Conservation (phyloP, 2,797 vertebrate species). For the Ataeniobius toweri region DNA sequence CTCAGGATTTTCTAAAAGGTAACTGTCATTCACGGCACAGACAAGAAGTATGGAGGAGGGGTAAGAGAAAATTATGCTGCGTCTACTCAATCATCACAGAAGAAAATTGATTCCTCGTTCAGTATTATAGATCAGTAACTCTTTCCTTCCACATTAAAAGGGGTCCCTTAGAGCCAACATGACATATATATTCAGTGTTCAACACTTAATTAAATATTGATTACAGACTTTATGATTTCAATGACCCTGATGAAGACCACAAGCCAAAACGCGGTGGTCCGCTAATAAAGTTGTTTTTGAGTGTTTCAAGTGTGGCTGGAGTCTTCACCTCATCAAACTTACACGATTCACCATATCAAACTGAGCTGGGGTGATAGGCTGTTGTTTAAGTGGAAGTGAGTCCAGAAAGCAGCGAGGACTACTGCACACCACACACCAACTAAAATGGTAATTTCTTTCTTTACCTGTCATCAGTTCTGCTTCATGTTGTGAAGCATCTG, state of each 20-base stretch:
- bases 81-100: constrained; percentile 12
- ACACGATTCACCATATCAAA: constrained; percentile 79
- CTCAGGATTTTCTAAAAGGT: constrained; percentile 29
- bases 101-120: constrained; percentile 53
- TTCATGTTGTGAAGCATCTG: constrained; percentile 50
- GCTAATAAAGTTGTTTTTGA: no score
- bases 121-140: constrained; percentile 55
- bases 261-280: no score
- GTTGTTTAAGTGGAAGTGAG: constrained; percentile 80
- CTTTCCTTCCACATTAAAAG: constrained; percentile 61
- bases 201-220: constrained; percentile 83
- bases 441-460: constrained; percentile 79
- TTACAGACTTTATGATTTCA: constrained; percentile 63
- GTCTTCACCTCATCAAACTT: neutral
- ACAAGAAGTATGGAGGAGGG: constrained; percentile 5
- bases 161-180: constrained; percentile 71
- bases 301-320: no score
- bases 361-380: constrained; percentile 65
- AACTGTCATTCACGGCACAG: constrained; percentile 38
- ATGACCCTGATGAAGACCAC: no score
- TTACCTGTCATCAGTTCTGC: constrained; percentile 70
- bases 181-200: constrained; percentile 73
- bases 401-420: constrained; percentile 63
- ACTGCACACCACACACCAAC: constrained; percentile 66
- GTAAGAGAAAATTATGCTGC: constrained; percentile 6